Base-by-base conservation (phyloP, 2,888 invertebrate species). In the Drosophila bunnanda region DNA sequence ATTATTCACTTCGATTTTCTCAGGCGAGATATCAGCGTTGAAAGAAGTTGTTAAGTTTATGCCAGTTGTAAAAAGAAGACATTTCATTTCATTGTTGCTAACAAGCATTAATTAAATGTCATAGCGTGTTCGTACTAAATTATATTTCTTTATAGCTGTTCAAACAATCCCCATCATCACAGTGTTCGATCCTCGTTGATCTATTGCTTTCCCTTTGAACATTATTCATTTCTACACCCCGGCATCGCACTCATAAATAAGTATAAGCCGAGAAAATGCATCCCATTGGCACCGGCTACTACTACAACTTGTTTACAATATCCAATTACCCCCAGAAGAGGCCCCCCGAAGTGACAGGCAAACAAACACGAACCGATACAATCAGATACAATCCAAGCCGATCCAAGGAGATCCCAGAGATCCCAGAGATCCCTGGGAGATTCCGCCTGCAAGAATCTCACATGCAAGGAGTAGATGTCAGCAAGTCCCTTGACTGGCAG, bases 401-500 rank as follows among this genome's bases (percentile, higher is more conserved):
- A 62, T 25, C 39, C 57, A 20, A 22, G 36, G 52, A 52, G 65
- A 66, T 64, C 54, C 54, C 41, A 41, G 25, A 38, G n/a, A 62
- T 57, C 12, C 30, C 57, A 46, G 44, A 59, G 54, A 60, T 41
- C 17, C 59, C 34, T 36, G 15, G 38, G n/a, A 44, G 32, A 55
- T 55, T 39, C 54, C 54, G 17, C 17, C n/a, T n/a, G 43, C 2
- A 28, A 39, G 39, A 59, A 17, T 46, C 69, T 52, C 68, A 10
- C 71, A 57, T 72, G 71, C 71, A 72, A 74, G 59, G 62, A 78
- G 88, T 56, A 69, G 57, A 85, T 86, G 85, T 85, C 85, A 85
- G 88, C 88, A 85, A 80, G 75, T 85, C 81, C 78, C 81, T 81
- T 78, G 88, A 85, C 86, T 85, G 80, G 67, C 83, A 83, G 88